phyloP scores from a whole-genome alignment of 2,113 vertebrate genomes.

The Crotophaga sulcirostris region DNA sequence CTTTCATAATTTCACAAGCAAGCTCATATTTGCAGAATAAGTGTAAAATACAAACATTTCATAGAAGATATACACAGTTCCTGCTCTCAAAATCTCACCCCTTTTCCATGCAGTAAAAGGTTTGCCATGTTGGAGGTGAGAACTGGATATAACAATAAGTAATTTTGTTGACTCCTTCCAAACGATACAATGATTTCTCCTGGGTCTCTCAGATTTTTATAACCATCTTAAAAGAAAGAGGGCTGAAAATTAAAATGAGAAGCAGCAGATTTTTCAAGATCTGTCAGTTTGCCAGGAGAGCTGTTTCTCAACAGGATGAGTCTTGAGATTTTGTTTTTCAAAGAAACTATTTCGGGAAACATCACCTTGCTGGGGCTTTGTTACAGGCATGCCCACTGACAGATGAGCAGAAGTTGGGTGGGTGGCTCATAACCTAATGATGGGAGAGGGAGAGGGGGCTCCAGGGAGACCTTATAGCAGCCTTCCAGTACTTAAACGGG shows the following conservation, averaged over 20 bases:
- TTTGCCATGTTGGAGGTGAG: neutral
- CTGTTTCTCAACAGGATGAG: neutral
- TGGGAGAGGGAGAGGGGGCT: too few relatives aligned
- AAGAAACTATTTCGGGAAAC: neutral
- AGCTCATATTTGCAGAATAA: neutral
- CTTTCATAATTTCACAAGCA: neutral
- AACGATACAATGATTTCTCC: neutral
- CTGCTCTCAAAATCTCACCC: neutral
- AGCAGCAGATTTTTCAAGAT: neutral
- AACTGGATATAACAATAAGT: neutral
- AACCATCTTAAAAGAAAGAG: neutral
- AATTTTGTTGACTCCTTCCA: neutral
- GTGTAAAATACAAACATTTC: neutral
- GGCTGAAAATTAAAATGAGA: neutral
- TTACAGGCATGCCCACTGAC: neutral
- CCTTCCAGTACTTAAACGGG: too few relatives aligned
- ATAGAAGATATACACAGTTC: neutral
- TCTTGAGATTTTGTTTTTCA: neutral
- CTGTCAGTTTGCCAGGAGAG: neutral
- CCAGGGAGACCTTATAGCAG: too few relatives aligned
- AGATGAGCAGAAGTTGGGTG: neutral
- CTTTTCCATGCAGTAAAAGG: neutral
- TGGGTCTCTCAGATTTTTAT: neutral
- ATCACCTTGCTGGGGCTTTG: neutral
- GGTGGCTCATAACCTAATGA: neutral